Base-by-base conservation (phyloP, 2,113 vertebrate genomes). In the Eclectus roratus region DNA sequence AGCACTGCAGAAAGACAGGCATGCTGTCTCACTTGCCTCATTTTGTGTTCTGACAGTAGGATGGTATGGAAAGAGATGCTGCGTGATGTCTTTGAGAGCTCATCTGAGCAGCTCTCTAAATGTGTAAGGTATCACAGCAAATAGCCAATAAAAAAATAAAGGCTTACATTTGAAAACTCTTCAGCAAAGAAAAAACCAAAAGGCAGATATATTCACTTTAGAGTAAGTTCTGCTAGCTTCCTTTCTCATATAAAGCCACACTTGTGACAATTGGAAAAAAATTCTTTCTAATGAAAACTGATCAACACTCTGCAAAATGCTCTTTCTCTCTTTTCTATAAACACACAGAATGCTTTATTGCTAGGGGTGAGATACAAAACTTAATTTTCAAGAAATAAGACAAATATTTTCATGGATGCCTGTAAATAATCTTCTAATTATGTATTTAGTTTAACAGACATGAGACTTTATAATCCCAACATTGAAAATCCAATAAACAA, bases 1-100 rank as follows among this genome's bases (percentile, higher is more conserved):
- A 43, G 31, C 3, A 1, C 18, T 41, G 25, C 0, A 4, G 37
- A 72, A 64, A 43, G 17, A 15, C 17, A 17, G 28, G 12, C 11
- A 13, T 8, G 4, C 5, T 46, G 19, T 27, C 29, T 43, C 41
- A 27, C 14, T 37, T 44, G 41, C n/a, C 31, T 46, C 3, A 4
- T 19, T 47, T 44, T 64, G 61, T 66, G 33, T 56, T 37, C 56
- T 66, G 9, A 9, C 5, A 12, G 9, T 17, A 31, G 19, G 5
- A 6, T 64, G 49, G 12, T 35, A 9, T 6, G 23, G 52, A 28
- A 50, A 72, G 17, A 72, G 23, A 65, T 13, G 9, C 6, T 87
- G 27, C 15, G 10, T 2, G 4, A 23, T 12, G 13, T 18, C 49
- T 66, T 31, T 11, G 61, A 33, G 19, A 70, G 20, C 41, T 70